Evolutionary conservation across 2,113 vertebrate species (phyloP), one percentile per base, ranked within the genome.

Genomic region (Tyrannus savana): DNA sequence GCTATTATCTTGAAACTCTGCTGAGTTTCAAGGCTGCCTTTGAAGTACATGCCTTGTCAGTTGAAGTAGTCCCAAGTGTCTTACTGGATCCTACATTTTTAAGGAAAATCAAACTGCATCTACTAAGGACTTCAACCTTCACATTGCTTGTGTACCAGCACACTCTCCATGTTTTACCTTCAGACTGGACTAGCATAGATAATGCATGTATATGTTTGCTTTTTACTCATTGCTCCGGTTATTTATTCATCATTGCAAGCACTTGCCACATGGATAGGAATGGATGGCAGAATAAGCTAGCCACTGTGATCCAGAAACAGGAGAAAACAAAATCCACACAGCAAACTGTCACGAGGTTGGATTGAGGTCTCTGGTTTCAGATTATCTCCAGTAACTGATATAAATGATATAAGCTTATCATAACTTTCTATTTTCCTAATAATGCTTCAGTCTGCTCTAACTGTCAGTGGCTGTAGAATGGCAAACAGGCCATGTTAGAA

Each of bases 81-180:
- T 5, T 53, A 75, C 37, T 46, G 12, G 13, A 33, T 85, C 46
- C 31, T 35, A 35, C 72, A 10, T 23, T 89, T 88, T 46, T 22
- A 79, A 74, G 71, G 56, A 37, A 83, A 86, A 76, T 53, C 39
- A 62, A 46, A 19, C 37, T 63, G 25, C 6, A 8, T 30, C 72
- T 74, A 37, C 10, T 41, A 47, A 67, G 30, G 21, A 33, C 22
- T 79, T 66, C 13, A 58, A 3, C 33, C 2, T 52, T 68, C 8
- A 27, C 0, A 0, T 49, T 87, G 55, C 53, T 47, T 27, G 7
- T 59, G 33, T 55, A 47, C 24, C 27, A 50, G 31, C 44, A 35
- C 16, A 35, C 25, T 15, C 27, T 91, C 37, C 8, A 12, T 3
- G 12, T 56, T 60, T 52, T 66, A 44, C 41, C 55, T 66, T 69